Percentiles rank a stretch among this genome's conserved stretches.
phyloP scores from a whole-genome alignment of 2,113 vertebrate species.

The Amphilophus citrinellus region DNA sequence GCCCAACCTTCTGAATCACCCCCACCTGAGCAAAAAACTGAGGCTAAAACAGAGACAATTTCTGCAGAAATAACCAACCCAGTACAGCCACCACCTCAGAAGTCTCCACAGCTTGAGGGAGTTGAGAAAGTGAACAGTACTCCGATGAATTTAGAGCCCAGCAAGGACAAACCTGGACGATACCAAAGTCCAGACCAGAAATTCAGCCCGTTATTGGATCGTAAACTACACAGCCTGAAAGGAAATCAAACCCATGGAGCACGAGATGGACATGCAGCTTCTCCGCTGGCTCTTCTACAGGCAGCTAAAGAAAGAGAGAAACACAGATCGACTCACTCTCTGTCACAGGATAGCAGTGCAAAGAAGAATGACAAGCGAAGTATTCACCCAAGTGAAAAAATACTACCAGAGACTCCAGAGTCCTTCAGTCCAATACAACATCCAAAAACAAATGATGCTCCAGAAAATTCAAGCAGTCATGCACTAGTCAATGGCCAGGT shows the following conservation, averaged over 20 bases:
- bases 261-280: conserved; percentile 69
- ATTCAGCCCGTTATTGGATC: conserved; percentile 73
- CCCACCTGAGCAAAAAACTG: conserved; percentile 5
- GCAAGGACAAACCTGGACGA: conserved; percentile 20
- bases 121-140: conserved; percentile 9
- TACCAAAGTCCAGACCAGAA: conserved; percentile 33
- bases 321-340: conserved; percentile 62
- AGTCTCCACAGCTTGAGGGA: conserved; percentile 55
- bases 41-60: conserved; percentile 23
- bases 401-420: conserved; percentile 21
- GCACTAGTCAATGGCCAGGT: not conserved
- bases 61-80: conserved; percentile 38
- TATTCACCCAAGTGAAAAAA: conserved; percentile 72
- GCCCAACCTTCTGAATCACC: conserved; percentile 20
- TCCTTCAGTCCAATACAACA: not conserved
- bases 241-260: conserved; percentile 56
- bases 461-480: conserved; percentile 22
- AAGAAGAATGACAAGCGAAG: conserved; percentile 55
- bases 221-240: conserved; percentile 77
- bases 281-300: conserved; percentile 90
- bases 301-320: conserved; percentile 91
- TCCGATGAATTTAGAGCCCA: conserved; percentile 16
- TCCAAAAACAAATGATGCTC: not conserved
- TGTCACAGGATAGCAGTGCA: conserved; percentile 65
- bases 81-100: not conserved